Percentiles rank a stretch among this genome's conserved stretches.
phyloP scores from a whole-genome alignment of 2,888 invertebrate species.

The Formica aserva region DNA sequence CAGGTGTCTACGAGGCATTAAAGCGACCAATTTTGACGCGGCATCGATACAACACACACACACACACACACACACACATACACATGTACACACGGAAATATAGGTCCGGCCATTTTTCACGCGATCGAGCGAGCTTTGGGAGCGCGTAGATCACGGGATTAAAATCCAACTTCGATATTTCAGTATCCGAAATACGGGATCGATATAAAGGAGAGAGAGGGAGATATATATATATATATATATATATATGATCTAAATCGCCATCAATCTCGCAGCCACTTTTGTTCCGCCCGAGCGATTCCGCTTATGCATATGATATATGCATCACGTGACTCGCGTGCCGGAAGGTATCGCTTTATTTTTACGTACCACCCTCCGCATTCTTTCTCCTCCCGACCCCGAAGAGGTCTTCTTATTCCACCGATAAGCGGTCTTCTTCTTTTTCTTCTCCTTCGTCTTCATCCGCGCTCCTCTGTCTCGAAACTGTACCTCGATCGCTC shows the following conservation, averaged over 20 bases:
- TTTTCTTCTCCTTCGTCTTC: constrained; percentile 3
- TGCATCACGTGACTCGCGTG: constrained; percentile 55
- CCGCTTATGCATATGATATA: constrained; percentile 54
- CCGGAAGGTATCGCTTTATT: constrained; percentile 55
- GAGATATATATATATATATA: not conserved
- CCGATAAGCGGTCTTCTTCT: constrained; percentile 35
- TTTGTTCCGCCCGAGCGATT: constrained; percentile 47
- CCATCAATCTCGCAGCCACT: constrained; percentile 50
- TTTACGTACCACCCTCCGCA: constrained; percentile 2
- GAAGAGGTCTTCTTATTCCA: constrained; percentile 33
- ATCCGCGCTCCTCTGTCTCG: constrained; percentile 36
- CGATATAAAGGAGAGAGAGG: constrained; percentile 27
- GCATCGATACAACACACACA: not conserved
- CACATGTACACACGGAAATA: not conserved
- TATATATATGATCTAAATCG: constrained; percentile 33
- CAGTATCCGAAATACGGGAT: constrained; percentile 49
- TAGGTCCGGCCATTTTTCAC: constrained; percentile 32
- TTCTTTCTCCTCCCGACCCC: not conserved
- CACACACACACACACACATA: not conserved
- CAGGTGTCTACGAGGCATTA: constrained; percentile 31
- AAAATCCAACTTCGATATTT: constrained; percentile 50
- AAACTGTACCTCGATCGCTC: constrained; percentile 42
- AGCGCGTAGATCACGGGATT: constrained; percentile 53
- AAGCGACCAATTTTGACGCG: constrained; percentile 39
- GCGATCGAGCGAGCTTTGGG: constrained; percentile 10